phyloP scores from a whole-genome alignment of 2,888 invertebrate species.

The Morpho achilles region DNA sequence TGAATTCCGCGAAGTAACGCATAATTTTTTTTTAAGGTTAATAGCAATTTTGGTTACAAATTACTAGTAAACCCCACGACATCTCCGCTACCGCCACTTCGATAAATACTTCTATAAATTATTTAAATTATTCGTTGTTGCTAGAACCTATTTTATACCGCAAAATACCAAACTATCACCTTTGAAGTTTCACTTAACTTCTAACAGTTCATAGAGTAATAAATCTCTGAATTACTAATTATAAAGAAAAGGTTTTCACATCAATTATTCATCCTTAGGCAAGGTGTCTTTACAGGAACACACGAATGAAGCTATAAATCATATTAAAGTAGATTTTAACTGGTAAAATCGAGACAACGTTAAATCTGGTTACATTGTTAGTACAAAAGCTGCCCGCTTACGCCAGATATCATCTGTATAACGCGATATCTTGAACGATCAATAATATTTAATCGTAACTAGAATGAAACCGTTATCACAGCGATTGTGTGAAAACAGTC shows the following conservation, averaged over 20 bases:
- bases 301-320: slow-evolving; percentile 15
- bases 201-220: neutral
- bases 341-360: slow-evolving; percentile 13
- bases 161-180: too few relatives aligned
- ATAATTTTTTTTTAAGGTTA: too few relatives aligned
- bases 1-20: too few relatives aligned
- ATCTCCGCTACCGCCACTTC: too few relatives aligned
- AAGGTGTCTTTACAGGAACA: slow-evolving; percentile 7
- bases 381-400: slow-evolving; percentile 9
- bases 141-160: too few relatives aligned
- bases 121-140: too few relatives aligned
- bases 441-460: slow-evolving; percentile 38
- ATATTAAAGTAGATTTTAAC: slow-evolving; percentile 18
- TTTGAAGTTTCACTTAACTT: too few relatives aligned
- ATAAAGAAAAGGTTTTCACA: neutral
- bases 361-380: slow-evolving; percentile 23
- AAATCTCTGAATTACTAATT: slow-evolving; percentile 1
- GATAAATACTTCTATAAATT: too few relatives aligned
- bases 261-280: slow-evolving; percentile 11
- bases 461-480: slow-evolving; percentile 16
- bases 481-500: slow-evolving; percentile 4
- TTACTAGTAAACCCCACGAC: too few relatives aligned
- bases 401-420: slow-evolving; percentile 23
- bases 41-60: too few relatives aligned
- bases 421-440: slow-evolving; percentile 26